Percentiles rank a stretch among this genome's conserved stretches.
These are phyloP conservation scores for Eristalis intricaria DNA, from an alignment of 2,888 invertebrate species.

Conservation along the genomic window DNA sequence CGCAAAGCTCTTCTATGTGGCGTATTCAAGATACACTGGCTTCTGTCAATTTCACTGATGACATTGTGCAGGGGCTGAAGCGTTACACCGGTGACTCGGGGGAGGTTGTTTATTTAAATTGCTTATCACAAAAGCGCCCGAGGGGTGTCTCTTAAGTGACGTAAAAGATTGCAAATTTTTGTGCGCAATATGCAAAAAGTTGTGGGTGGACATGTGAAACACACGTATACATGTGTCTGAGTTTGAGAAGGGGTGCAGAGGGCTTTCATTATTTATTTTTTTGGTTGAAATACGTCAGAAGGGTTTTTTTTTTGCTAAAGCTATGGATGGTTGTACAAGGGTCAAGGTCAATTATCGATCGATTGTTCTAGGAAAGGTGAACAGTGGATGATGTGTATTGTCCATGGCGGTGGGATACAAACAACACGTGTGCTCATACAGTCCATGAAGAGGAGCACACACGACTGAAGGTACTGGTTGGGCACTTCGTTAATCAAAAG, in stretches of 20 bases:
- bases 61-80: constrained; percentile 4
- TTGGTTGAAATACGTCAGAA: constrained; percentile 34
- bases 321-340: neutral
- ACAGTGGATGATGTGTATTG: no score
- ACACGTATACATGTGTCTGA: neutral
- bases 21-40: neutral
- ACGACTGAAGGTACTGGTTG: neutral
- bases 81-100: constrained; percentile 1
- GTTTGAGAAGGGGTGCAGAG: neutral
- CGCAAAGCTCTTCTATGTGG: neutral
- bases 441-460: no score
- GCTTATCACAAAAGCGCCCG: constrained; percentile 40
- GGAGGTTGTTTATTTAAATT: constrained; percentile 55
- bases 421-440: no score
- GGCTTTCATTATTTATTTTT: neutral
- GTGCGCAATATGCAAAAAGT: neutral
- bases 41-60: constrained; percentile 34
- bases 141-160: constrained; percentile 54
- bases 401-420: no score
- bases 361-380: neutral
- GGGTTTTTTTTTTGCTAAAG: neutral
- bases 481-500: neutral
- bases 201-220: constrained; percentile 18
- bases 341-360: neutral
- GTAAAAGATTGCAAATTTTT: constrained; percentile 61